Evolutionary conservation across 2,113 vertebrate genomes (phyloP), one percentile per base, ranked within the genome.

Genomic region (Chrysochloris asiatica): DNA sequence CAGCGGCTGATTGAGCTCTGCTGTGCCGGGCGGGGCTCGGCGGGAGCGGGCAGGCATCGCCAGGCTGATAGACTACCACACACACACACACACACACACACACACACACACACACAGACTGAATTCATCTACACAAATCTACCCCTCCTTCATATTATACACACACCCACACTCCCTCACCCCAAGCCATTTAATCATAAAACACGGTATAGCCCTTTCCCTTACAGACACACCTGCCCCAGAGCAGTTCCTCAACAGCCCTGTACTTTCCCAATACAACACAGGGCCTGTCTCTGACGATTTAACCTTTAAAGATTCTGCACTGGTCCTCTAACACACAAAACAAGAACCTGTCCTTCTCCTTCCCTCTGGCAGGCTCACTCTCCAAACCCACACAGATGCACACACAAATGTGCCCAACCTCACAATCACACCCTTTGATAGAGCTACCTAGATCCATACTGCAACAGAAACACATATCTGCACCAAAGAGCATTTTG

Each of bases 1-100:
- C 99, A 99, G 98, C 56, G 71, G 97, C 97, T 98, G 97, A 98
- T 99, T 98, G 98, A 98, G 98, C 97, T 96, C 95, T 94, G 93
- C 98, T 94, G 96, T 96, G 94, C 94, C 97, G 96, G 98, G 98
- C 96, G 96, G 98, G 97, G 98, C 98, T 98, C 96, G 22, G 86
- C 65, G 28, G 96, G 95, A 81, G 91, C 92, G 82, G 96, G 94
- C 93, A 95, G 16, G 88, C 96, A 94, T 94, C 95, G 96, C 95
- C 93, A 83, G 87, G 82, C 71, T 9, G 33, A 79, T 72, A 36
- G 75, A 59, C 75, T 78, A 56, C 54, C 63, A 2, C 19, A 12
- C 61, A 88, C 71, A 54, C 12, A 83, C 50, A 69, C 54, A 54
- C 12, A 26, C 86, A n/a, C 54, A 47, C 78, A 93, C 93, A 90